Base-by-base conservation (phyloP, 2,797 vertebrate genomes). In the Florisuga fusca region DNA sequence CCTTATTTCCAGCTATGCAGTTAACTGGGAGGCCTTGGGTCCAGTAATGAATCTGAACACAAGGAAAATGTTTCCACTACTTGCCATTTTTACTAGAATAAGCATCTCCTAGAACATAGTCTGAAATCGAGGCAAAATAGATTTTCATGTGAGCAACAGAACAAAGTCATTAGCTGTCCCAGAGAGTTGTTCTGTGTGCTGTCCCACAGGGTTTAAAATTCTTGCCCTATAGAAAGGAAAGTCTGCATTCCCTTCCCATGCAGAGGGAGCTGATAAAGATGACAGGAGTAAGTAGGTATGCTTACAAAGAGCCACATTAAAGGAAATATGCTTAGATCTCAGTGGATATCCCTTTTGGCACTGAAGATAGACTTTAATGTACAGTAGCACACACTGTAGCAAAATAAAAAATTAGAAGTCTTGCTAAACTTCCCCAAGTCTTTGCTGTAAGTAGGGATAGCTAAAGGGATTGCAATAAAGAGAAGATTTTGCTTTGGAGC, bases 181-280 rank as follows among this genome's bases (percentile, higher is more conserved):
- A 82, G 81, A 84, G 38, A 76, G n/a, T 48, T 51, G 53, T 36
- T 92, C 79, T 80, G 33, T 88, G 31, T 57, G 36, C 62, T 87
- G 67, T 81, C 78, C 72, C 81, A 84, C 13, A 67, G n/a, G 64
- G 87, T 89, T 94, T 87, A 45, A 85, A 88, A 92, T 77, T 87
- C 81, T 46, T 89, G 78, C 80, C 51, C 59, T 87, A 64, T 48
- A 72, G 76, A 89, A 93, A 89, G 46, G 46, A 54, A 94, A 73
- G 64, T 45, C 48, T 67, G 41, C 71, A 89, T 83, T 83, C 82
- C 29, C 45, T 89, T 77, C 78, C 87, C 34, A 19, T 33, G 38
- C 50, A 77, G 48, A 58, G 8, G 45, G 25, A 82, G 68, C 54
- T 71, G 85, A 83, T 67, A 75, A 86, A 86, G 38, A 79, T 69